phyloP scores from a whole-genome alignment of 2,888 invertebrate genomes.

The Bellardia bayeri region DNA sequence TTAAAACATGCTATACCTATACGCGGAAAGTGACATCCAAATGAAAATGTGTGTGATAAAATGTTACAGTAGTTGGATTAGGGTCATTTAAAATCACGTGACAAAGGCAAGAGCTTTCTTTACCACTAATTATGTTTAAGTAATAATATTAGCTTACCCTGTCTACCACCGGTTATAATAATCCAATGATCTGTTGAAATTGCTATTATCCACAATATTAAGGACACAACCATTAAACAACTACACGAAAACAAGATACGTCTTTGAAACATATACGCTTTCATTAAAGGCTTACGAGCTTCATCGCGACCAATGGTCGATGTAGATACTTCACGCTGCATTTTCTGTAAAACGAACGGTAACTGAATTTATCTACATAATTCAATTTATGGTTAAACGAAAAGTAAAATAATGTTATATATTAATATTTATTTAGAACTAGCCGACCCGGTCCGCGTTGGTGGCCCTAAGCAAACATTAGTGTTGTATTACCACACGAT shows the following conservation, averaged over 20 bases:
- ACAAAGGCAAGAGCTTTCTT: too few relatives aligned
- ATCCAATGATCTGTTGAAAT: slow-evolving; percentile 91
- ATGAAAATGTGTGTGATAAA: too few relatives aligned
- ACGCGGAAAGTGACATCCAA: too few relatives aligned
- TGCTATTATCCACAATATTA: slow-evolving; percentile 89
- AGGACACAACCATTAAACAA: slow-evolving; percentile 87
- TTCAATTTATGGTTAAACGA: neutral
- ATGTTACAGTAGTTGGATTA: too few relatives aligned
- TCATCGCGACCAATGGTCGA: slow-evolving; percentile 87
- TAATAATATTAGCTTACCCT: slow-evolving; percentile 76
- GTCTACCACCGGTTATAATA: slow-evolving; percentile 84
- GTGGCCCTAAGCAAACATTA: too few relatives aligned
- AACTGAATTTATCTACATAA: too few relatives aligned
- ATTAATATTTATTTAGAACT: too few relatives aligned
- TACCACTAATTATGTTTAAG: neutral
- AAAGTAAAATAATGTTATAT: too few relatives aligned
- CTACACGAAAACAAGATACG: slow-evolving; percentile 90
- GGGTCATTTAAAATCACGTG: too few relatives aligned
- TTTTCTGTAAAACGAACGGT: slow-evolving; percentile 64
- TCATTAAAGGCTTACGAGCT: slow-evolving; percentile 86
- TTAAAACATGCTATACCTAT: too few relatives aligned
- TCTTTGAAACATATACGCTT: slow-evolving; percentile 88
- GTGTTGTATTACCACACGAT: too few relatives aligned
- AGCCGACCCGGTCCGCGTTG: too few relatives aligned
- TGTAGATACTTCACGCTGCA: slow-evolving; percentile 84